Conservation (phyloP, 2,888 invertebrate genomes). For the Ennomos erosarius region DNA sequence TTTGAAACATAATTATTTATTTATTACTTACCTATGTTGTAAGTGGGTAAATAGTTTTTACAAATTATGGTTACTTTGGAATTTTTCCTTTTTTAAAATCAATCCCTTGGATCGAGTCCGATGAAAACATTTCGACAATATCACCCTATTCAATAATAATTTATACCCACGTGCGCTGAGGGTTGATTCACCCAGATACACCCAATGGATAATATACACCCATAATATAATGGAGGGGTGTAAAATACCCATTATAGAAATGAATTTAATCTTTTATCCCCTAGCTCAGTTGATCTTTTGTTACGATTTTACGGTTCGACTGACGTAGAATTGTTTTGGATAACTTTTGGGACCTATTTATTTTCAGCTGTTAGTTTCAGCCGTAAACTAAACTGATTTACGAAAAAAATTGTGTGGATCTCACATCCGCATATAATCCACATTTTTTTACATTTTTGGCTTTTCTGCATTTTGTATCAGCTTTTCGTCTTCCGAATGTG, state of each 20-base stretch:
- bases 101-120: conserved; percentile 28
- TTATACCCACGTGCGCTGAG: conserved; percentile 47
- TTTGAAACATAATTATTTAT: too few species aligned
- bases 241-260: conserved; percentile 51
- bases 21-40: too few species aligned
- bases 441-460: too few species aligned
- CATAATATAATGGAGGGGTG: conserved; percentile 43
- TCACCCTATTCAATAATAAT: conserved; percentile 49
- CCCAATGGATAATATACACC: conserved; percentile 43
- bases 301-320: conserved; percentile 29
- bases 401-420: too few species aligned
- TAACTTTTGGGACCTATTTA: conserved; percentile 19
- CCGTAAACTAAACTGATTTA: too few species aligned
- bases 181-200: conserved; percentile 48
- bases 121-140: conserved; percentile 37
- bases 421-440: too few species aligned
- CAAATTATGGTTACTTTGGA: too few species aligned
- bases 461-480: too few species aligned
- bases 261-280: conserved; percentile 50
- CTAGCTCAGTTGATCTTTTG: conserved; percentile 28
- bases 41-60: too few species aligned
- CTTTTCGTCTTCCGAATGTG: too few species aligned
- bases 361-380: too few species aligned
- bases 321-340: conserved; percentile 22
- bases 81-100: not conserved